Percentiles rank a stretch among this genome's conserved stretches.
Evolutionary conservation across 2,797 vertebrate species (phyloP).

Genomic region (Hydrolagus colliei): DNA sequence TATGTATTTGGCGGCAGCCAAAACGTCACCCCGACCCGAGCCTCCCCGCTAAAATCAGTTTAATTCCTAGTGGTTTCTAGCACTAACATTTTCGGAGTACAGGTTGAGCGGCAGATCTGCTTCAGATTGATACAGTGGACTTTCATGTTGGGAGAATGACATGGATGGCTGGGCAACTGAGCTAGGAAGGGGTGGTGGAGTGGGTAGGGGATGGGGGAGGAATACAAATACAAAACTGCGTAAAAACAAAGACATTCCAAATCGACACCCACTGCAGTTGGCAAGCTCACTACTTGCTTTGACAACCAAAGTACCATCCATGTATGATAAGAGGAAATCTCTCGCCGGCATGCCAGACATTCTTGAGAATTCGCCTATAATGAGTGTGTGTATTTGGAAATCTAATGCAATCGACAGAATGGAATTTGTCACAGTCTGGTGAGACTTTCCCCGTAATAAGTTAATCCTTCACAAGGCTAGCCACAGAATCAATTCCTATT

Average conservation of each 20-base stretch:
- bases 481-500: not conserved
- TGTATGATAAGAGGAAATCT: no score
- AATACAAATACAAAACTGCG: not conserved
- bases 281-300: not conserved
- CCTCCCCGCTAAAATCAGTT: no score
- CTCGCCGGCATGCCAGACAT: not conserved
- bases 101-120: no score
- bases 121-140: no score
- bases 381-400: not conserved
- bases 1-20: no score
- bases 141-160: no score
- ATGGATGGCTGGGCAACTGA: no score
- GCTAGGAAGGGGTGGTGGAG: no score
- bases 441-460: not conserved
- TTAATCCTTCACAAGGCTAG: not conserved
- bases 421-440: not conserved
- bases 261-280: not conserved
- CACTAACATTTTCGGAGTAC: no score
- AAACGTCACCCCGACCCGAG: no score
- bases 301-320: not conserved
- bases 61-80: no score
- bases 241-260: not conserved
- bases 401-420: not conserved
- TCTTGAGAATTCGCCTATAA: not conserved
- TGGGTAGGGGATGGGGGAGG: no score